phyloP scores from a whole-genome alignment of 2,113 vertebrate species.

The Panthera leo region DNA sequence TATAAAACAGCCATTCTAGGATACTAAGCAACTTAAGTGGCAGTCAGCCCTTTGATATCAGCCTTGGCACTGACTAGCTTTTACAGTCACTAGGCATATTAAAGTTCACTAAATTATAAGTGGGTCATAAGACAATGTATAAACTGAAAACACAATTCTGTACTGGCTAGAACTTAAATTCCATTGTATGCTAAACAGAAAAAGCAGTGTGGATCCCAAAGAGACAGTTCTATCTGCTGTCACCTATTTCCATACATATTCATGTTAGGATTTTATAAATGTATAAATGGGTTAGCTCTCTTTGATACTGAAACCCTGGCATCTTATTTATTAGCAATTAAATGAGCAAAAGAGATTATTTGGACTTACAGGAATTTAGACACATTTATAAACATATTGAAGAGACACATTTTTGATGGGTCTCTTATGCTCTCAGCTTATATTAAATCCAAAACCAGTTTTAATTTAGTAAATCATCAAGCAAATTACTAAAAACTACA shows the following conservation, averaged over 20 bases:
- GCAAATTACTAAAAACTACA: not conserved
- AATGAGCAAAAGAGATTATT: conserved; percentile 79
- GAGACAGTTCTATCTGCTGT: conserved; percentile 77
- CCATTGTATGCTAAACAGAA: conserved; percentile 78
- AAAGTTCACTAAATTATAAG: conserved; percentile 81
- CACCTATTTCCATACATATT: conserved; percentile 76
- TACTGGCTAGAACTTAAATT: conserved; percentile 81
- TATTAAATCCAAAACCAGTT: conserved; percentile 7
- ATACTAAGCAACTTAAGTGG: conserved; percentile 61
- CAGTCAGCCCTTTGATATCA: conserved; percentile 78
- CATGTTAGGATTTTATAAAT: conserved; percentile 76
- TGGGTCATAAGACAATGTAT: conserved; percentile 72
- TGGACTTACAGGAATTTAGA: conserved; percentile 66
- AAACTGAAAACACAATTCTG: conserved; percentile 75
- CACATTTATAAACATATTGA: conserved; percentile 59
- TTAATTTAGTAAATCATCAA: conserved; percentile 15
- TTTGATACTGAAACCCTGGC: conserved; percentile 68
- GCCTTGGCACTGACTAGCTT: conserved; percentile 77
- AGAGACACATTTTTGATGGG: conserved; percentile 55
- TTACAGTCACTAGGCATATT: conserved; percentile 73
- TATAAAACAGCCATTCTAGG: conserved; percentile 64
- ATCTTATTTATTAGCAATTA: conserved; percentile 77
- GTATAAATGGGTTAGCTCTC: conserved; percentile 74
- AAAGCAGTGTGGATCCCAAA: conserved; percentile 74
- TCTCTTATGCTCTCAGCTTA: conserved; percentile 26